Base-by-base conservation (phyloP, 2,888 invertebrate species). In the Abrostola tripartita region DNA sequence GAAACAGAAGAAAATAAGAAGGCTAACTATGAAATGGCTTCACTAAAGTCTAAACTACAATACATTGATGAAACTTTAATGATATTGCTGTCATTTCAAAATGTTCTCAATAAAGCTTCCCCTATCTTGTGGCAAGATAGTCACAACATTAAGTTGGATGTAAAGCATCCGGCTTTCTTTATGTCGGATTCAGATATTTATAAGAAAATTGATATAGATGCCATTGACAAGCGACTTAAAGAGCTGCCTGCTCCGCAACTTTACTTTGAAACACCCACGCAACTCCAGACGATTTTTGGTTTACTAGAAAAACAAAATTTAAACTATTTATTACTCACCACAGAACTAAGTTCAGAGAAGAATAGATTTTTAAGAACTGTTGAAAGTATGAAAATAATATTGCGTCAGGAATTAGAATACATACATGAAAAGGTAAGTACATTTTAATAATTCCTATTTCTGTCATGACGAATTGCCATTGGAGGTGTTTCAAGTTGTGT, bases 291-390 rank as follows among this genome's bases (percentile, higher is more conserved):
- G 9, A 88, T 90, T 44, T 94, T 94, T 77, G 83, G 85, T 64
- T 85, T 87, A 68, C 70, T 93, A 37, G 94, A 94, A 68, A 90
- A 92, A 63, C 94, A 94, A 79, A 94, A 94, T 82, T 84, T 94
- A 42, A 93, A 94, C 78, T 94, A 91, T 81, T 88, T 94, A 66
- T 78, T 94, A 38, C 89, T 89, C 11, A 92, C 93, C 0, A 94
- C 93, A 74, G 92, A 94, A 79, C 79, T 93, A 4, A 91, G 86
- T 64, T 83, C 85, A 0, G 89, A 90, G 65, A 93, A 93, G 78
- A 91, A 89, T 74, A 91, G 86, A 71, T 94, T 93, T 82, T 68
- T 92, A 14, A 91, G 89, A 78, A 84, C 89, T 2, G 74, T 89
- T 38, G 84, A 85, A 44, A 62, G 71, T 52, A 83, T 94, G 8